Evolutionary conservation across 2,888 invertebrate species (phyloP).

Genomic region (Drosophila longiperda): DNA sequence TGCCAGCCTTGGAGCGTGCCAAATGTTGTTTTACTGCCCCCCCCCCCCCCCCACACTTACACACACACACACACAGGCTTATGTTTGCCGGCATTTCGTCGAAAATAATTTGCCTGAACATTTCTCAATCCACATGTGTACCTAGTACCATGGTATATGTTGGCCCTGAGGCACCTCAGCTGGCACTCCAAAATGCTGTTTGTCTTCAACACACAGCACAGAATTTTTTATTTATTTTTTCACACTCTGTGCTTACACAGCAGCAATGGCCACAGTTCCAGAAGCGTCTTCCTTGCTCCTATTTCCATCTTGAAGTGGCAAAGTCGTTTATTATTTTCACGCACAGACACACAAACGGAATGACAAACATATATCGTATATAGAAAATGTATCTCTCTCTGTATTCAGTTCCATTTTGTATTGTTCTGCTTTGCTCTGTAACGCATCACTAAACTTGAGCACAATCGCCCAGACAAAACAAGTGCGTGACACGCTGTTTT

Average conservation of each 20-base stretch:
- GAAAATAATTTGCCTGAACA: slow-evolving; percentile 72
- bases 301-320: slow-evolving; percentile 58
- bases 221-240: slow-evolving; percentile 74
- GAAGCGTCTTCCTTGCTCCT: slow-evolving; percentile 1
- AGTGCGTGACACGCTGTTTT: slow-evolving; percentile 14
- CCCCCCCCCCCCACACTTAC: slow-evolving; percentile 26
- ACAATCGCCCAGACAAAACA: slow-evolving; percentile 12
- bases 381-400: slow-evolving; percentile 7
- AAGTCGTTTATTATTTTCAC: slow-evolving; percentile 78
- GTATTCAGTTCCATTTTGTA: slow-evolving; percentile 15
- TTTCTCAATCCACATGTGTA: slow-evolving; percentile 44
- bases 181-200: slow-evolving; percentile 56
- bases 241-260: slow-evolving; percentile 69
- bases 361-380: slow-evolving; percentile 24
- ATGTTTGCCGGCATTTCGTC: slow-evolving; percentile 57
- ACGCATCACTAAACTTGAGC: slow-evolving; percentile 42
- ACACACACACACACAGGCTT: slow-evolving; percentile 1
- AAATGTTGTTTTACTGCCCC: slow-evolving; percentile 66
- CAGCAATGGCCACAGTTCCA: slow-evolving; percentile 18
- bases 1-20: slow-evolving; percentile 70
- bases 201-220: slow-evolving; percentile 64
- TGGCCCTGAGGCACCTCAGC: slow-evolving; percentile 55
- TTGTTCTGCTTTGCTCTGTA: slow-evolving; percentile 21
- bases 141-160: slow-evolving; percentile 8
- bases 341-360: slow-evolving; percentile 43